Evolutionary conservation across 1,140 invertebrate species (phyloP), one percentile per base, ranked within the genome.

Genomic region (Drosophila dunni): DNA sequence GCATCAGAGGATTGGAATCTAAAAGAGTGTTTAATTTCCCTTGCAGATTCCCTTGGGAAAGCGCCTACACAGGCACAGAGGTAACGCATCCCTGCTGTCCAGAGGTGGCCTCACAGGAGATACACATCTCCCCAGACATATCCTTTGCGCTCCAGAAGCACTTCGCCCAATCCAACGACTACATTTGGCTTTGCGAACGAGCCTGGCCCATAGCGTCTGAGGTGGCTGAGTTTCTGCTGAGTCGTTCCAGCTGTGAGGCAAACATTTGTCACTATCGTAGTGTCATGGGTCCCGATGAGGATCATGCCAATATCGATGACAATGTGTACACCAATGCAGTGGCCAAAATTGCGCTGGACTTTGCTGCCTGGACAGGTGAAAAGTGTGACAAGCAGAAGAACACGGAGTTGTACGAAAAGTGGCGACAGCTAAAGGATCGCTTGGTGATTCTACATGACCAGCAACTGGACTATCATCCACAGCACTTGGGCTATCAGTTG

Each of bases 221-320:
- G 29, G 94, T 94, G 3, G 94, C 94, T 0, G 92, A 94, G 24
- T 94, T 94, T 77, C 93, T 94, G 91, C 91, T 92, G 1, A 94
- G 93, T 11, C 93, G 94, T 3, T 93, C 93, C 0, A 83, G 86
- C 11, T 93, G 93, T 53, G 93, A 94, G 54, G 92, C 92, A 0
- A 90, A 93, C 7, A 7, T 24, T 0, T 88, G 78, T 8, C 84
- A 85, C 54, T 70, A 89, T 3, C 13, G 77, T 91, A 93, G 93
- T 79, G 93, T 94, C 1, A 94, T 94, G 94, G 94, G 94, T 2
- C 94, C 94, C 3, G 94, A 94, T 74, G 94, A 94, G 92, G 94
- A 94, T 80, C 94, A 94, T 65, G 85, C 81, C 17, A 93, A 94
- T 73, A 90, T 94, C 1, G 92, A 92, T 33, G 94, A 94, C 57